Conservation (phyloP, 2,113 vertebrate genomes). For the Raja brachyura region DNA sequence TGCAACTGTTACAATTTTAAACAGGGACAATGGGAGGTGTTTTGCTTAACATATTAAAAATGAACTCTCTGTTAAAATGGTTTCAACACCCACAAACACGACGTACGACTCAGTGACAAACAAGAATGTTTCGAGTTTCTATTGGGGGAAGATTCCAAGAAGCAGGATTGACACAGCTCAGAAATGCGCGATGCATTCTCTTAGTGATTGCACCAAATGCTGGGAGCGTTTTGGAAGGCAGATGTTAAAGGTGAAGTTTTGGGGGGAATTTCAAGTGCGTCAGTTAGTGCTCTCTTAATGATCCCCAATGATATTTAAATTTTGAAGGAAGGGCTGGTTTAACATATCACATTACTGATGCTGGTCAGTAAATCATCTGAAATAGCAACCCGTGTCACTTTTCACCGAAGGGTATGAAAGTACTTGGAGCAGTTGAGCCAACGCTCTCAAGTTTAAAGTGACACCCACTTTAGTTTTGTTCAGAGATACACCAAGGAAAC, state of each 20-base stretch:
- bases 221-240: background rate
- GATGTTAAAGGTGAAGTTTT: background rate
- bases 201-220: too few species aligned
- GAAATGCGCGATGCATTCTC: background rate
- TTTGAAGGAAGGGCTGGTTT: slow-evolving; percentile 12
- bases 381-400: background rate
- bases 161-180: background rate
- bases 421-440: background rate
- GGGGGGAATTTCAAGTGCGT: slow-evolving; percentile 7
- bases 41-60: background rate
- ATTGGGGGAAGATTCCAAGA: background rate
- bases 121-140: background rate
- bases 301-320: slow-evolving; percentile 3
- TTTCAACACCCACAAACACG: background rate
- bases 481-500: too few species aligned
- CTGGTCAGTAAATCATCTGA: slow-evolving; percentile 2
- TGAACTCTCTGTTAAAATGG: background rate
- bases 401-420: background rate
- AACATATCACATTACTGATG: background rate
- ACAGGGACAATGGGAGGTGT: background rate
- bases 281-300: background rate
- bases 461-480: background rate
- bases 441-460: background rate
- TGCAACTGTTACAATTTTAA: background rate
- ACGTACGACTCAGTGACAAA: background rate